Evolutionary conservation across 2,797 vertebrate species (phyloP).

Genomic region (Mycteria americana): DNA sequence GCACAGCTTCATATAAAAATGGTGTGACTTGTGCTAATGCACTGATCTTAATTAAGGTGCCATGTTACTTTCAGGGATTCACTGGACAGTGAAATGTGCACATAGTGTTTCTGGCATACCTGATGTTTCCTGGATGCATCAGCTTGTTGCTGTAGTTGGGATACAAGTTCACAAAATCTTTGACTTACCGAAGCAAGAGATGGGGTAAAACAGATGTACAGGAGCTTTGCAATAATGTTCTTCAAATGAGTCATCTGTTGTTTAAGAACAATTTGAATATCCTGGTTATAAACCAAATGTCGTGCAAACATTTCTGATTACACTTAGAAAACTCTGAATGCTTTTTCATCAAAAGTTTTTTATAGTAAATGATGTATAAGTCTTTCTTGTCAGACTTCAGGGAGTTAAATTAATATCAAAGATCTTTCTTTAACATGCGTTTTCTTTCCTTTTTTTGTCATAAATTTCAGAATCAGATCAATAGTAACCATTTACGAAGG

Average conservation of each 20-base stretch:
- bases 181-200: not conserved
- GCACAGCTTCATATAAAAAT: not conserved
- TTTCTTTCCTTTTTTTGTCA: not conserved
- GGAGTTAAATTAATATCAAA: not conserved
- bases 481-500: constrained; percentile 90
- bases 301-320: not conserved
- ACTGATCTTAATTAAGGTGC: not conserved
- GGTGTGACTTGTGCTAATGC: not conserved
- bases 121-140: not conserved
- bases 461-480: constrained; percentile 90
- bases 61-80: not conserved
- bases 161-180: not conserved
- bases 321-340: not conserved
- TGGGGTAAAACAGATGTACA: not conserved
- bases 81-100: not conserved
- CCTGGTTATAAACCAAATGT: not conserved
- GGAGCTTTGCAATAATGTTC: not conserved
- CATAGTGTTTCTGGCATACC: not conserved
- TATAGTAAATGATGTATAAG: not conserved
- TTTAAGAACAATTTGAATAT: not conserved
- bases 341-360: not conserved
- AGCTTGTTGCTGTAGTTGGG: not conserved
- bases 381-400: not conserved
- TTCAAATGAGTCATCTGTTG: not conserved
- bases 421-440: not conserved